Conservation (phyloP, 1,140 invertebrate genomes). For the Hylaeus anthracinus region DNA sequence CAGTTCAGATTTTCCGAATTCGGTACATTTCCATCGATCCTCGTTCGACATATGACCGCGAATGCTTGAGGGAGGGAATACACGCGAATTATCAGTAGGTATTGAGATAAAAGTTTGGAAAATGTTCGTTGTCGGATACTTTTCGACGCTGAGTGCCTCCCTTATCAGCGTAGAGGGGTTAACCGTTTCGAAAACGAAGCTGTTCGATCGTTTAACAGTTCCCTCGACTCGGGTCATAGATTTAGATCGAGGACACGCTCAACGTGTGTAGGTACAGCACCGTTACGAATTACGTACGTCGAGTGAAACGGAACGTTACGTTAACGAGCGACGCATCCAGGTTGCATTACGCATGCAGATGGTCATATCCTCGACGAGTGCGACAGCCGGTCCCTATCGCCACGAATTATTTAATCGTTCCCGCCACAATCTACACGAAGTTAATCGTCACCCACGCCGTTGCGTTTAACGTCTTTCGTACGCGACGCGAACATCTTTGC, state of each 20-base stretch:
- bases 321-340: constrained; percentile 42
- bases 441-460: constrained; percentile 61
- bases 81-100: too few species aligned
- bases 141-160: too few species aligned
- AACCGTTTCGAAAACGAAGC: constrained; percentile 63
- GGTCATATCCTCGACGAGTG: constrained; percentile 51
- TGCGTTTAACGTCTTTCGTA: constrained; percentile 13
- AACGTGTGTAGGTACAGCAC: background rate
- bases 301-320: constrained; percentile 64
- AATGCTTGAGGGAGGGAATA: too few species aligned
- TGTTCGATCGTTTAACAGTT: constrained; percentile 68
- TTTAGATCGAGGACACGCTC: constrained; percentile 74
- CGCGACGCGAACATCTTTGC: constrained; percentile 9
- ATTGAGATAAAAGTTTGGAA: too few species aligned
- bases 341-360: constrained; percentile 62
- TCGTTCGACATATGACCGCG: too few species aligned
- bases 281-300: constrained; percentile 51
- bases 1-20: too few species aligned
- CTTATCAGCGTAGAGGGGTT: background rate
- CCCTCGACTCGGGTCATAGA: constrained; percentile 69
- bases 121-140: too few species aligned
- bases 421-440: constrained; percentile 6
- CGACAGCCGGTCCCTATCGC: constrained; percentile 36
- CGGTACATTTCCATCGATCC: too few species aligned
- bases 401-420: constrained; percentile 63